These are phyloP conservation scores for Drosophila ezoana DNA, from an alignment of 2,888 invertebrate species.

Conservation along the genomic window DNA sequence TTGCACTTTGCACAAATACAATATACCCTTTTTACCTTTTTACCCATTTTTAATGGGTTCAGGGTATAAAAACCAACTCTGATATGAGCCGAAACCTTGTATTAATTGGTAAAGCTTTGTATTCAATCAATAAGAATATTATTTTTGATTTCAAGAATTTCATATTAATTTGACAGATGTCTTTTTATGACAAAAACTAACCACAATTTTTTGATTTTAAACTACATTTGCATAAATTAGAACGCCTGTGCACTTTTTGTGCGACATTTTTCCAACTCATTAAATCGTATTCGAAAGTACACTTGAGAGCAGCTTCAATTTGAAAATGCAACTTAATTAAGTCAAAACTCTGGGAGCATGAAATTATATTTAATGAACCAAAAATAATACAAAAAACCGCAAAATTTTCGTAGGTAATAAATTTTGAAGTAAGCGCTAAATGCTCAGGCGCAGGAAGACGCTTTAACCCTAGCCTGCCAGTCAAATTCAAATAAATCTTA, in stretches of 20 bases:
- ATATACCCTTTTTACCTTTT: too few species aligned
- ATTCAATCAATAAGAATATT: too few species aligned
- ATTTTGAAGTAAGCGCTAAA: slow-evolving; percentile 54
- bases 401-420: slow-evolving; percentile 62
- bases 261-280: slow-evolving; percentile 73
- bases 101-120: not conserved
- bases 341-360: slow-evolving; percentile 52
- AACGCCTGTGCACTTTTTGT: not conserved
- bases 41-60: too few species aligned
- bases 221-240: slow-evolving; percentile 22
- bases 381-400: slow-evolving; percentile 73
- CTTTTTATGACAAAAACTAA: slow-evolving; percentile 1
- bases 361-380: slow-evolving; percentile 77
- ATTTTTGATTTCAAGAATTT: not conserved
- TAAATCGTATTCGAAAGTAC: slow-evolving; percentile 37
- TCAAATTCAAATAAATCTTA: slow-evolving; percentile 78
- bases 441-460: slow-evolving; percentile 6
- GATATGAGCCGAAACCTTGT: too few species aligned
- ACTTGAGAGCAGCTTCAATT: slow-evolving; percentile 37
- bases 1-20: too few species aligned
- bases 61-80: too few species aligned
- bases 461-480: slow-evolving; percentile 54
- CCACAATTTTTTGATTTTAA: not conserved
- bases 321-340: slow-evolving; percentile 68
- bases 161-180: slow-evolving; percentile 8